Base-by-base conservation (phyloP, 2,113 vertebrate species). In the Oreamnos americanus region DNA sequence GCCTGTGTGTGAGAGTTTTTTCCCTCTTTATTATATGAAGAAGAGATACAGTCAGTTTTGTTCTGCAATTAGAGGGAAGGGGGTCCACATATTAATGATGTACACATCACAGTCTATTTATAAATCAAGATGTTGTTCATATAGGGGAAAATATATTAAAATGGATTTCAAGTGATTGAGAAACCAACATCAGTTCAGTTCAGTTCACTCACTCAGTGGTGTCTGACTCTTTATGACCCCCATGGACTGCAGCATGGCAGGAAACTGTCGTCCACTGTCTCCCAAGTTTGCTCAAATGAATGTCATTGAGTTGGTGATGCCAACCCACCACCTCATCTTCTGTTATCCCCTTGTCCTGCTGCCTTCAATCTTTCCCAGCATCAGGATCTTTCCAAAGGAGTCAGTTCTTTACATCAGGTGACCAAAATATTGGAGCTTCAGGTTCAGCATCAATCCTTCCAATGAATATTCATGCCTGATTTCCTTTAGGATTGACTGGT, bases 21-120 rank as follows among this genome's bases (percentile, higher is more conserved):
- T 36, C 9, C 64, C 2, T 49, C 11, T 74, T 60, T 85, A 82
- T 36, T 3, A 1, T 47, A 25, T 43, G 25, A 62, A 87, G n/a
- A 91, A 79, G 14, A 76, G 11, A 81, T 90, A 87, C 25, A 81
- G 2, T 55, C 5, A 76, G 28, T 14, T 12, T 76, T 21, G 30
- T 43, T 55, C 57, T 58, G 10, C 4, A 6, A 14, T 86, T 90
- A 45, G 25, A 62, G 23, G 3, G 51, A 79, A 78, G 1, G 39
- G 2, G 1, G 1, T 21, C 45, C 13, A 47, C 2, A n/a, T 19
- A 28, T 51, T 43, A 30, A 21, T 78, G 82, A 82, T 5, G 0
- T 55, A 13, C 1, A 25, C 6, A 3, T 33, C 47, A 74, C 16
- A 88, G 36, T 14, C 5, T 79, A 30, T 51, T 82, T 21, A 82